Percentiles rank a stretch among this genome's conserved stretches.
Conservation (phyloP, 2,888 invertebrate genomes). For the Furcula furcula region DNA sequence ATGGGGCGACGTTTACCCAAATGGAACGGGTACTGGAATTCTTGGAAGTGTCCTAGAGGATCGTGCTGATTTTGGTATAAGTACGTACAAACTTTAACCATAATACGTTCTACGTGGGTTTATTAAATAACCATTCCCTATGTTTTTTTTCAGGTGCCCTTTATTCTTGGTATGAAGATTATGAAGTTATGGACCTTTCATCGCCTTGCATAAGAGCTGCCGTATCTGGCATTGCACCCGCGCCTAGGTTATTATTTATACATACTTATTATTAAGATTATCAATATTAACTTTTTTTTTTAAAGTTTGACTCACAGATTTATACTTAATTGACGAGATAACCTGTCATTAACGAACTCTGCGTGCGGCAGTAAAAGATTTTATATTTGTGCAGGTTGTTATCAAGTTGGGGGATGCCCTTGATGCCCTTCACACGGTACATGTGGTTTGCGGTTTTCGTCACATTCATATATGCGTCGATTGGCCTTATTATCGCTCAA, state of each 20-base stretch:
- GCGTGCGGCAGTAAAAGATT: no score
- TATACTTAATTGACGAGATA: no score
- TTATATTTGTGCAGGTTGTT: slow-evolving; percentile 60
- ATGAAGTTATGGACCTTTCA: slow-evolving; percentile 83
- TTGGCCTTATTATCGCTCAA: slow-evolving; percentile 57
- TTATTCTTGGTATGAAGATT: slow-evolving; percentile 84
- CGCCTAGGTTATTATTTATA: slow-evolving; percentile 73
- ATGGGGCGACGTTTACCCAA: slow-evolving; percentile 86
- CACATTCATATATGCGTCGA: slow-evolving; percentile 68
- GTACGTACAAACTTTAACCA: no score
- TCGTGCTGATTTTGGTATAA: slow-evolving; percentile 83
- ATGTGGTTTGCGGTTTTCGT: slow-evolving; percentile 82
- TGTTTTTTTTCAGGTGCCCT: slow-evolving; percentile 48
- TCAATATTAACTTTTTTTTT: background rate
- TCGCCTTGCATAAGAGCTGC: slow-evolving; percentile 82
- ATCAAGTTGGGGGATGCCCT: slow-evolving; percentile 83
- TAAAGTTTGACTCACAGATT: background rate
- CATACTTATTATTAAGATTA: background rate
- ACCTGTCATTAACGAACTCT: no score
- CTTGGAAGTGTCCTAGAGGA: slow-evolving; percentile 83
- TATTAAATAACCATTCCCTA: background rate
- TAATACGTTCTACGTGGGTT: background rate
- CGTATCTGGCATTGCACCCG: slow-evolving; percentile 86
- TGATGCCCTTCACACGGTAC: slow-evolving; percentile 80
- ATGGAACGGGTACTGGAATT: slow-evolving; percentile 84